A percentile compares a stretch with the other conserved stretches of the same genome.
Conservation (phyloP, 2,888 invertebrate species). For the Orthosia gracilis region DNA sequence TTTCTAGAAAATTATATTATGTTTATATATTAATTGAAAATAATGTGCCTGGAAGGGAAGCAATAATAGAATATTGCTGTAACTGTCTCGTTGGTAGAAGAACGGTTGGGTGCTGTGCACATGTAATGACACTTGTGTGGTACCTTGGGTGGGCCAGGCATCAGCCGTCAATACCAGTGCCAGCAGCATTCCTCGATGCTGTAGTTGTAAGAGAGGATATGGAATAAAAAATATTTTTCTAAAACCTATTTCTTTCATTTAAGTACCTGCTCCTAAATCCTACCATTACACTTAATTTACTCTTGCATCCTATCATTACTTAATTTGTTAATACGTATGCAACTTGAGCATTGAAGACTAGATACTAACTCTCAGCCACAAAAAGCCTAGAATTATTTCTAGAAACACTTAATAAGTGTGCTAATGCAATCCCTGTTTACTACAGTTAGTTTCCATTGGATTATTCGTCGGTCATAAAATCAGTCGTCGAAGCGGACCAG, state of each 20-base stretch:
- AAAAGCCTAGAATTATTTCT: too few relatives aligned
- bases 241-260: background rate
- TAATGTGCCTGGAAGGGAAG: background rate
- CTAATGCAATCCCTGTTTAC: too few relatives aligned
- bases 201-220: constrained; percentile 2
- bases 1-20: background rate
- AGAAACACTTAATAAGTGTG: too few relatives aligned
- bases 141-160: background rate
- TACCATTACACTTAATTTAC: background rate
- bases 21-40: constrained; percentile 5
- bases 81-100: constrained; percentile 5
- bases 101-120: constrained; percentile 8
- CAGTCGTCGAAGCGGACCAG: too few relatives aligned
- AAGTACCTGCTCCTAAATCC: background rate
- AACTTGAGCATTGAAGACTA: too few relatives aligned
- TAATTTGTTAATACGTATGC: too few relatives aligned
- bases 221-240: constrained; percentile 6
- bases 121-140: background rate
- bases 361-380: too few relatives aligned
- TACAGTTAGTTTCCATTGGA: too few relatives aligned
- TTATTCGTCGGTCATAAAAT: too few relatives aligned
- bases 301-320: too few relatives aligned
- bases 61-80: background rate
- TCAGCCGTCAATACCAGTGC: background rate
- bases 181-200: constrained; percentile 5